These are phyloP conservation scores for Etheostoma nigrum DNA, from an alignment of 2,797 vertebrate species.

Conservation along the genomic window DNA sequence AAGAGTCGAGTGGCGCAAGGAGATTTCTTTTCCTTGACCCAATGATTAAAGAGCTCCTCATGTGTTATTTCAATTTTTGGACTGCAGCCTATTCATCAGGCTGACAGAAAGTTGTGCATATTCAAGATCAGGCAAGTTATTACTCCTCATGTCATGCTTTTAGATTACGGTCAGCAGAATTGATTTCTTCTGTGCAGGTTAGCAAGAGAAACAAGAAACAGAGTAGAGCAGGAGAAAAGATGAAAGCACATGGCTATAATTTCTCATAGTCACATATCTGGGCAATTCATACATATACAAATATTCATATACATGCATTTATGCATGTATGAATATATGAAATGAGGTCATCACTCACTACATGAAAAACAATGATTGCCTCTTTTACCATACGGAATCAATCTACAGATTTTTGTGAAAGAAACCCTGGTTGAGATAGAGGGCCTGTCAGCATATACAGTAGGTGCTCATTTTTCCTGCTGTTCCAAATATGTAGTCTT, in stretches of 20 bases:
- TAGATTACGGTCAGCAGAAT: constrained; percentile 79
- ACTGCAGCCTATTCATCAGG: constrained; percentile 73
- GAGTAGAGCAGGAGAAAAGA: constrained; percentile 27
- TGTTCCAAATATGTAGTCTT: constrained; percentile 4
- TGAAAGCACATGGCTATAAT: constrained; percentile 58
- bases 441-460: background rate
- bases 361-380: constrained; percentile 62
- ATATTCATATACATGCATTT: constrained; percentile 58
- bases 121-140: constrained; percentile 75
- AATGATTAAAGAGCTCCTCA: constrained; percentile 74
- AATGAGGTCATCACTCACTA: constrained; percentile 65
- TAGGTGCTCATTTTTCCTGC: constrained; percentile 7
- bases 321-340: constrained; percentile 63
- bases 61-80: constrained; percentile 75
- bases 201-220: constrained; percentile 48
- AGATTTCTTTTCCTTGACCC: constrained; percentile 50
- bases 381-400: constrained; percentile 24
- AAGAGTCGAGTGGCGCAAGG: constrained; percentile 6
- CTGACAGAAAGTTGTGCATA: constrained; percentile 79
- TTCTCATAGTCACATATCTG: constrained; percentile 50
- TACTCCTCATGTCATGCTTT: constrained; percentile 80
- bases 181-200: constrained; percentile 68
- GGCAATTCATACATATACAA: constrained; percentile 51
- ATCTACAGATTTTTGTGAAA: constrained; percentile 29
- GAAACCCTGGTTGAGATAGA: constrained; percentile 1